phyloP scores from a whole-genome alignment of 2,797 vertebrate species.

The Emydoidea blandingii region DNA sequence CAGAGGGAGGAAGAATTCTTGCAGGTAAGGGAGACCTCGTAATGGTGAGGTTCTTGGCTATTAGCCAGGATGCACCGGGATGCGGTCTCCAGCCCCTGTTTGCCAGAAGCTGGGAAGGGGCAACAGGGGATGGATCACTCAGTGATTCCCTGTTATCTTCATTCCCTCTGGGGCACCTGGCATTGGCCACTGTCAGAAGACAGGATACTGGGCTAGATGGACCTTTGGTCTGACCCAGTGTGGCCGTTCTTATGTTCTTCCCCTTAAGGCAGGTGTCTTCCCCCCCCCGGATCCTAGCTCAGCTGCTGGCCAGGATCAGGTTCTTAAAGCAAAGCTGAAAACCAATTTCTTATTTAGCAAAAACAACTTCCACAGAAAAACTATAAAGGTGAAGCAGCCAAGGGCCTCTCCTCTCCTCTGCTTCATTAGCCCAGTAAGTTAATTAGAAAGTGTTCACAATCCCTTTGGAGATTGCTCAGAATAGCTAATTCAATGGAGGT shows the following conservation, averaged over 20 bases:
- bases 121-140: too few species aligned
- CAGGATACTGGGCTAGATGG: too few species aligned
- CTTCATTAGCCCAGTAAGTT: slow-evolving; percentile 1
- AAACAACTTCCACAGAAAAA: neutral
- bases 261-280: neutral
- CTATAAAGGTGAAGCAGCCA: neutral
- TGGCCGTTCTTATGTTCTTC: neutral
- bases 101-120: too few species aligned
- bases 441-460: neutral
- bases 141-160: too few species aligned
- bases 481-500: neutral
- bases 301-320: neutral
- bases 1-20: neutral
- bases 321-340: neutral
- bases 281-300: neutral
- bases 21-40: neutral
- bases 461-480: neutral
- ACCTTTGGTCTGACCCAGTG: too few species aligned
- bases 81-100: too few species aligned
- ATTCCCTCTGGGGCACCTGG: too few species aligned
- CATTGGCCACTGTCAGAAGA: fast-evolving
- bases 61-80: too few species aligned
- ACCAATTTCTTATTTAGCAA: neutral
- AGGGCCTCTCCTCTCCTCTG: neutral
- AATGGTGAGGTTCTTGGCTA: neutral